Percentiles rank a stretch among this genome's conserved stretches.
Evolutionary conservation across 2,797 vertebrate genomes (phyloP).

Genomic region (Eulemur coronatus): DNA sequence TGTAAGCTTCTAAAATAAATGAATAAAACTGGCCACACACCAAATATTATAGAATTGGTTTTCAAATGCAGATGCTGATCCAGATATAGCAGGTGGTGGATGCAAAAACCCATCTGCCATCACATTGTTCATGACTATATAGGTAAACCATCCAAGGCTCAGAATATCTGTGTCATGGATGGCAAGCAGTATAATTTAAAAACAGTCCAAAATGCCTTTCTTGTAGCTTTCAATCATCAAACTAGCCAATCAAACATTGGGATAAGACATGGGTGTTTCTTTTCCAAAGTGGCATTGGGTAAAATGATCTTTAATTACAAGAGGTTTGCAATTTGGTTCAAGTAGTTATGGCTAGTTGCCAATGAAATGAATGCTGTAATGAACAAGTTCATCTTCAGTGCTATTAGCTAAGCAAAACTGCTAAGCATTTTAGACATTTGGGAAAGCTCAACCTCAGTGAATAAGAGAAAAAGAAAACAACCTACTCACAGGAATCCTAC

Average conservation of each 20-base stretch:
- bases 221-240: not conserved
- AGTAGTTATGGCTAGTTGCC: not conserved
- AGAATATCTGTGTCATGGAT: not conserved
- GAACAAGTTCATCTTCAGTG: not conserved
- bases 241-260: not conserved
- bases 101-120: conserved; percentile 69
- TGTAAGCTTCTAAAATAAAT: conserved; percentile 38
- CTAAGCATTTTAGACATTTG: conserved; percentile 20
- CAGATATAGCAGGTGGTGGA: conserved; percentile 61
- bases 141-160: conserved; percentile 54
- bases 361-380: not conserved
- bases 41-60: conserved; percentile 56
- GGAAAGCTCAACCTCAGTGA: not conserved
- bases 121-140: not conserved
- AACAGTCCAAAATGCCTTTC: not conserved
- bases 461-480: conserved; percentile 3
- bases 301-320: not conserved
- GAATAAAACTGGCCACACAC: conserved; percentile 43
- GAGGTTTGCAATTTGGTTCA: not conserved
- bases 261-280: not conserved
- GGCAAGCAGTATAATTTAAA: conserved; percentile 25
- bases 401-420: conserved; percentile 26
- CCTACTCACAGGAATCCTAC: not conserved
- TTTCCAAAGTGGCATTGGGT: not conserved
- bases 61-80: conserved; percentile 68